Base-by-base conservation (phyloP, 2,797 vertebrate genomes). In the Nannoperca obscura region DNA sequence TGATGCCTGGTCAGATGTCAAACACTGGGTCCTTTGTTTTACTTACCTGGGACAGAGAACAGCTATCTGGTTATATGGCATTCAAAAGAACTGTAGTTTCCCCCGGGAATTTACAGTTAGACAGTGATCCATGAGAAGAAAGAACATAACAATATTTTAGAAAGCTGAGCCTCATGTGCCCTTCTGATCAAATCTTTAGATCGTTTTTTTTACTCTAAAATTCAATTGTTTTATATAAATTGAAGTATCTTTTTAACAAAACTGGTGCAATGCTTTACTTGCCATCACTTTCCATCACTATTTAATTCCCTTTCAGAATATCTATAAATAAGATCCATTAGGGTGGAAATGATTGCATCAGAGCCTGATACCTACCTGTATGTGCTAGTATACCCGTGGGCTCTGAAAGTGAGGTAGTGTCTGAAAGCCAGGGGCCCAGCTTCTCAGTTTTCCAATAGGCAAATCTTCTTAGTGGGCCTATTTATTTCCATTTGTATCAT, bases 1-100 rank as follows among this genome's bases (percentile, higher is more conserved):
- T 54, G 30, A 64, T 53, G 63, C 57, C 72, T 80, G 50, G 80
- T 85, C 78, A 78, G 50, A 78, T 80, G 58, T 83, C 72, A 86
- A 74, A 90, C 88, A 91, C 71, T 81, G 76, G 74, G 52, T 50
- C 55, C 74, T 88, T 92, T 91, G 87, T 93, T 20, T 85, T 75
- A 30, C 72, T 76, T 80, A 86, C 80, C 78, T 83, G 76, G 2
- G 52, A 64, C 46, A 57, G 58, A 81, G 54, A 24, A 42, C 65
- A 68, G 65, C 59, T 54, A 52, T 76, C 50, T 69, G 54, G 32
- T 70, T 36, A 61, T 46, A 42, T 60, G 13, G 10, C 36, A 14
- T 53, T 80, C 53, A 86, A 81, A 83, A 67, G 8, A 79, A 52
- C 12, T 24, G 38, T 86, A 63, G 85, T 85, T 85, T 2, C 14